Evolutionary conservation across 2,113 vertebrate species (phyloP), one percentile per base, ranked within the genome.

Genomic region (Ptilonorhynchus violaceus): DNA sequence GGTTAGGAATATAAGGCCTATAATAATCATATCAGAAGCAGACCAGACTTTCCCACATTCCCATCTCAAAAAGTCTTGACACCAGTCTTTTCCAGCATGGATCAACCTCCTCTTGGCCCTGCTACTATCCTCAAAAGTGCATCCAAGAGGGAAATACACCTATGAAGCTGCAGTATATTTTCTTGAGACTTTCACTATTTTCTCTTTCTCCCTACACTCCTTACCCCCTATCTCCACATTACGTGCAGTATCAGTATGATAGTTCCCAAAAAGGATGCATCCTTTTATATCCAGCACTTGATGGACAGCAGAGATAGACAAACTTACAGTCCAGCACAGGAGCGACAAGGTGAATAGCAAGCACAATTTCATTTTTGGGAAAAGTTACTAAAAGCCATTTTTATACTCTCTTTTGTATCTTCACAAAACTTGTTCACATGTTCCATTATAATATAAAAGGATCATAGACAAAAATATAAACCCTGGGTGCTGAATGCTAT

Each of bases 181-280:
- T 84, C 31, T 52, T 23, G 13, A 76, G 39, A 75, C 24, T 78
- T 74, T 60, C 55, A 49, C 10, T 62, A 58, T 27, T 53, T 69
- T 53, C 18, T 15, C 39, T 87, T 46, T 62, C 64, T 69, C 42
- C 42, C 42, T 42, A 23, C 2, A 15, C 10, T 59, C 23, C 31
- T 69, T 0, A 0, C 12, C 35, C 2, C 0, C 47, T n/a, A 7
- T 42, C 21, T 76, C 22, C 31, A 50, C 0, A 0, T 42, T 28
- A 42, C 30, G 15, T 6, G 27, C 19, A 53, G 28, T 55, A 44
- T 17, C 66, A 63, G 9, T 13, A 31, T 1, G 5, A 28, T 0
- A 31, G 15, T 8, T 85, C n/a, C 37, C 50, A 74, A 50, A 66
- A 62, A 74, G 41, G 33, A 70, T n/a, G 25, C 5, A 39, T 31